Evolutionary conservation across 2,113 vertebrate genomes (phyloP), one percentile per base, ranked within the genome.

Genomic region (Ageneiosus marmoratus): DNA sequence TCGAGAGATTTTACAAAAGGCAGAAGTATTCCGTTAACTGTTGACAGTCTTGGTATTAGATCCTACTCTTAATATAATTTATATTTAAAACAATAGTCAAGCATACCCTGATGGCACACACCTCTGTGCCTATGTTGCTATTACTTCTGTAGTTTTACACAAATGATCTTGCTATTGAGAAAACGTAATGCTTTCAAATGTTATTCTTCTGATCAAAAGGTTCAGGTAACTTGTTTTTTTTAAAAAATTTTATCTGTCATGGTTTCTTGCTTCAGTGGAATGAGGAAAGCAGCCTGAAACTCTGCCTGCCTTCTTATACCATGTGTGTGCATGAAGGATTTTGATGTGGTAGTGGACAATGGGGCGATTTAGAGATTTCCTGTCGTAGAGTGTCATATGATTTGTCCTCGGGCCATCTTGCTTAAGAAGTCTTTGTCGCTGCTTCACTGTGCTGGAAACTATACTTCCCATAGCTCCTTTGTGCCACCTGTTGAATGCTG

Each of bases 381-480:
- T 94, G 92, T 93, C 90, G 77, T 70, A 88, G 89, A 93, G 93
- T 94, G 92, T 94, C 93, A 89, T 91, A 92, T 95, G 92, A 91
- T 92, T 92, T 92, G 86, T 92, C 93, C 92, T 56, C 86, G 88
- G 93, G 94, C 93, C 80, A 86, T 87, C 86, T 86, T 92, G 91
- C 88, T 93, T 90, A 84, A 86, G 89, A 91, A 89, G 85, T 89
- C 90, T 93, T 94, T 94, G 93, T 89, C 92, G 84, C 37, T 86
- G n/a, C 87, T 88, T 89, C 88, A 84, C 86, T 90, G 88, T 90
- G 84, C 81, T 94, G 93, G 92, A 94, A 92, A 92, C 90, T 92
- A 91, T 91, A 92, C 93, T 93, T 94, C 92, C 92, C 92, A 87
- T 84, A 88, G 89, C 81, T 85, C 91, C 92, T 93, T 92, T 93